Evolutionary conservation across 1,140 invertebrate genomes (phyloP), one percentile per base, ranked within the genome.

Genomic region (Pinna nobilis): DNA sequence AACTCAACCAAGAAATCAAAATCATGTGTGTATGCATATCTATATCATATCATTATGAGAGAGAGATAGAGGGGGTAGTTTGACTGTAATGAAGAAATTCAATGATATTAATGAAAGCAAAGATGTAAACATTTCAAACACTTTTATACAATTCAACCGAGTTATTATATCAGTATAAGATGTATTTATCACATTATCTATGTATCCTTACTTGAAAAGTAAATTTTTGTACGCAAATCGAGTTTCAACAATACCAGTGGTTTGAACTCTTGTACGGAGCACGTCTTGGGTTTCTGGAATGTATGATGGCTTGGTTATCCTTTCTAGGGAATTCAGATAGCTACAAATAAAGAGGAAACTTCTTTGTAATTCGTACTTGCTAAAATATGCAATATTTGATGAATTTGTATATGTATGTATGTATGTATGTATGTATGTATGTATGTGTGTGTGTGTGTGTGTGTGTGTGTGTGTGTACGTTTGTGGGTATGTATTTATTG

Each of bases 281-380:
- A 97, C 95, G 91, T 97, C 96, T 89, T 97, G 95, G 88, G 96
- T 94, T 44, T 95, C 97, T 28, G 96, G 96, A 74, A 96, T 92
- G 86, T 98, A 98, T 84, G 93, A 90, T 61, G 91, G 91, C 78
- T 93, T 91, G 61, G 94, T 85, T 76, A 96, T 95, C 70, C 95
- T 91, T 87, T 96, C 95, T 80, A 96, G 88, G 50, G 93, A 92
- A 90, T 96, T 96, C 49, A 90, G 72, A 75, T 90, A 93, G 70
- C 87, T n/a, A n/a, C n/a, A n/a, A n/a, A n/a, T 88, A 78, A 70
- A 68, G 41, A 64, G 50, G 15, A 3, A 59, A 59, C 25, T 70
- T 30, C 15, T 15, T 2, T 47, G 5, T 23, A 30, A 65, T 33
- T 11, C 18, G 28, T 20, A 65, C 32, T 2, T 2, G 23, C 18